Base-by-base conservation (phyloP, 2,888 invertebrate genomes). In the Lypha dubia region DNA sequence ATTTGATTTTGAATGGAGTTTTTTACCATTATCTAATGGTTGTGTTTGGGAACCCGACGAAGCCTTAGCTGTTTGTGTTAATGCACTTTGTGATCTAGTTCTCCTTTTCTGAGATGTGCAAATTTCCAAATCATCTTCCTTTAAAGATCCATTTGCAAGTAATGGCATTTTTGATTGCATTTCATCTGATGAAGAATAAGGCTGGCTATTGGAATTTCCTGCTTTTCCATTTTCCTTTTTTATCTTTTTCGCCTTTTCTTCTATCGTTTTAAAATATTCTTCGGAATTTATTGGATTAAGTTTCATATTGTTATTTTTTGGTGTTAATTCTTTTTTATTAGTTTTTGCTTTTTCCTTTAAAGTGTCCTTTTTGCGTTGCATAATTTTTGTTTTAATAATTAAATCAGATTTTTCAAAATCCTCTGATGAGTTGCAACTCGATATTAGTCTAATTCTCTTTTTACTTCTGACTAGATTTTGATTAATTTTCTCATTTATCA, bases 321-420 rank as follows among this genome's bases (percentile, higher is more conserved):
- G 22, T n/a, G 24, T n/a, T 22, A 22, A 28, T 44, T 70, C 5
- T 13, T 24, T 77, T 20, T 53, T 24, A 8, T 53, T 44, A 13
- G 0, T 44, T 35, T 22, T 44, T 3, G 5, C 0, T 13, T 38
- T 74, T 35, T 7, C 2, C 8, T 17, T n/a, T 1, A 15, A 5
- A 32, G 60, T 44, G 7, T 20, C 22, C 70, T 62, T 74, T 11
- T 11, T 56, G 1, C 32, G 1, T 13, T 9, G 65, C 8, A n/a
- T 8, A 28, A 20, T 51, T 53, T 67, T 58, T 8, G 41, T 15
- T 17, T 5, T 60, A 17, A 51, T 32, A 20, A 32, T n/a, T 0
- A 51, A 11, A 17, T 68, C 32, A 1, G 73, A 17, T 20, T 11
- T 63, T 81, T 81, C 81, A 46, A 84, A 84, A 28, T 76, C 63